These are phyloP conservation scores for Eulemur macaco DNA, from an alignment of 2,113 vertebrate species.

Conservation along the genomic window DNA sequence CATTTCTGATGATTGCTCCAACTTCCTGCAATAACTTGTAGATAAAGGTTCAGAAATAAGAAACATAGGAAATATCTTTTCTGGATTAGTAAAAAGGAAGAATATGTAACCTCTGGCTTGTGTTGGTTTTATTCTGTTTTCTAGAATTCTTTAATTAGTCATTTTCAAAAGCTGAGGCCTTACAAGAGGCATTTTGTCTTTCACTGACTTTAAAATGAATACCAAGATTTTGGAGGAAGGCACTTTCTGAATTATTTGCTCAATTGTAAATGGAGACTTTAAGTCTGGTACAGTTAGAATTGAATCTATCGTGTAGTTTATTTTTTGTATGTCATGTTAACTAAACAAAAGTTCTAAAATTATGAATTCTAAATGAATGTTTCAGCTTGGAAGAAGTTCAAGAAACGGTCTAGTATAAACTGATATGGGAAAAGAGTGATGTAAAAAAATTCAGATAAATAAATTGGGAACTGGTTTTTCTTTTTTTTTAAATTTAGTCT, in stretches of 20 bases:
- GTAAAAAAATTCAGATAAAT: not conserved
- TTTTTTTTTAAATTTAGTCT: not conserved
- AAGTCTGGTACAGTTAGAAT: not conserved
- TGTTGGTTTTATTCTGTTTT: constrained; percentile 18
- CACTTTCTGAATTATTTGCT: not conserved
- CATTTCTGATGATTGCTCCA: not conserved
- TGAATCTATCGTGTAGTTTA: not conserved
- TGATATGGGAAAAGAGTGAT: not conserved
- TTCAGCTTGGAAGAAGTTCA: constrained; percentile 28
- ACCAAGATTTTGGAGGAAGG: not conserved
- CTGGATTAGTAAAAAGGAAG: not conserved
- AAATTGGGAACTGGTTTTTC: not conserved
- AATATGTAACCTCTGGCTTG: not conserved
- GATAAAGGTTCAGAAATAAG: not conserved
- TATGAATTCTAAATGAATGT: constrained; percentile 16
- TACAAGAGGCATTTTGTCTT: not conserved
- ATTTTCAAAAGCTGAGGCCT: not conserved
- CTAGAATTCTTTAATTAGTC: not conserved
- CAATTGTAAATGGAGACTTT: not conserved
- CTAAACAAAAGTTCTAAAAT: constrained; percentile 27
- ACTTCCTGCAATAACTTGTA: not conserved
- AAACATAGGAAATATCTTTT: not conserved
- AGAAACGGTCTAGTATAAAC: constrained; percentile 15
- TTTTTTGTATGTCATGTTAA: not conserved
- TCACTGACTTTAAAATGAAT: constrained; percentile 23